Evolutionary conservation across 2,888 invertebrate genomes (phyloP), one percentile per base, ranked within the genome.

Genomic region (Gymnosoma rotundatum): DNA sequence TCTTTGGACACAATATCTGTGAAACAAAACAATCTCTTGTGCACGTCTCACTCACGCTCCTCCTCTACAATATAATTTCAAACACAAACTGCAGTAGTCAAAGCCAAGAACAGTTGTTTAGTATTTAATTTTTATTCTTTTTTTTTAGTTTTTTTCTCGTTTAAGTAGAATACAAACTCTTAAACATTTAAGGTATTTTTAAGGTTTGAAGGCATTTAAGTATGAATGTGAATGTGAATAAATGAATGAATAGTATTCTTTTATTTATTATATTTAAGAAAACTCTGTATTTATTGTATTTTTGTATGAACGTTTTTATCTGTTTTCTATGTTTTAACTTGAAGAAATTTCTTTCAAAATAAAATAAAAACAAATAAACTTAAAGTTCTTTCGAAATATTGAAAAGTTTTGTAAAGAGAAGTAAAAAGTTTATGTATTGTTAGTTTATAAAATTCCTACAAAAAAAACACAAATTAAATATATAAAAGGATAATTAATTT

Each of bases 121-220:
- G 45, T 16, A 48, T 18, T 32, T 32, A 18, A 9, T n/a, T 32
- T 20, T 60, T 32, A 8, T 32, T 32, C 5, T 45, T 14, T 18
- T 45, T 45, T 14, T 18, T 45, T 25, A 25, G 25, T 25, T 52
- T 48, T 4, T 12, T 52, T 52, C 20, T 20, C n/a, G 1, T 18
- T 20, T 45, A 54, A 63, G 18, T 25, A 54, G 54, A 54, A 69
- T 54, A 67, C 7, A 42, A 52, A 69, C 25, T 54, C 20, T 45
- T 48, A 63, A 54, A 69, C 52, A 42, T 82, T 72, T 18, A 74
- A 75, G 45, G 12, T 20, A 54, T 8, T 67, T 64, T 80, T 67
- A 74, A 74, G 66, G 54, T 70, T 80, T 80, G 54, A 74, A 74
- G 66, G 60, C 21, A 25, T 76, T 45, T n/a, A 67, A 36, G 75